Evolutionary conservation across 1,140 invertebrate genomes (phyloP).

Genomic region (Leptopilina clavipes): DNA sequence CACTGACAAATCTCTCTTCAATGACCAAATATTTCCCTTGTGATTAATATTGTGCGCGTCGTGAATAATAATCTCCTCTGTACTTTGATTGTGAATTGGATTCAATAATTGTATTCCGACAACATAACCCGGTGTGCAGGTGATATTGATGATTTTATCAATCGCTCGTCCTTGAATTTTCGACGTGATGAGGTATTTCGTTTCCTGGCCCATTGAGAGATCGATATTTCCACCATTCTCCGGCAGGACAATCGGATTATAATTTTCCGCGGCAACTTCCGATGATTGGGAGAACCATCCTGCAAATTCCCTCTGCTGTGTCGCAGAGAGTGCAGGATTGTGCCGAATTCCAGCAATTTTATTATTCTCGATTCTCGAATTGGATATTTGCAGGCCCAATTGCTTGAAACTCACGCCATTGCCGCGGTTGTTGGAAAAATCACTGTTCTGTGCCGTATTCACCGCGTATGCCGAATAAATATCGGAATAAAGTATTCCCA

Average conservation of each 20-base stretch:
- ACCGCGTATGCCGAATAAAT: slow-evolving; percentile 89
- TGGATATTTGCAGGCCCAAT: slow-evolving; percentile 86
- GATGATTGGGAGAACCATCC: slow-evolving; percentile 89
- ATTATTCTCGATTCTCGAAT: slow-evolving; percentile 88
- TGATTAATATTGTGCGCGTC: slow-evolving; percentile 81
- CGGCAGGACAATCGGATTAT: slow-evolving; percentile 83
- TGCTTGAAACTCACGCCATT: slow-evolving; percentile 93
- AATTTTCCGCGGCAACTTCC: slow-evolving; percentile 80
- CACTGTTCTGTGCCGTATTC: slow-evolving; percentile 90
- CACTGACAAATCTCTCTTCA: slow-evolving; percentile 86
- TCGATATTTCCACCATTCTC: slow-evolving; percentile 78
- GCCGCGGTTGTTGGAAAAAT: slow-evolving; percentile 89
- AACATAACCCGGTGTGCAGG: slow-evolving; percentile 83
- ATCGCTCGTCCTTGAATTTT: slow-evolving; percentile 78
- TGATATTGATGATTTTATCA: slow-evolving; percentile 72
- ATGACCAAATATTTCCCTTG: slow-evolving; percentile 82
- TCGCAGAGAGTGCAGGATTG: slow-evolving; percentile 89
- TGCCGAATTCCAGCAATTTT: slow-evolving; percentile 92
- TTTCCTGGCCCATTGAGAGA: slow-evolving; percentile 81
- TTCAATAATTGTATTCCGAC: slow-evolving; percentile 89
- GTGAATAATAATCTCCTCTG: slow-evolving; percentile 86
- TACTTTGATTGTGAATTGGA: slow-evolving; percentile 90
- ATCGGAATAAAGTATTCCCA: slow-evolving; percentile 92
- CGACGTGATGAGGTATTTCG: slow-evolving; percentile 85
- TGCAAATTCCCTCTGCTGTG: slow-evolving; percentile 92